Evolutionary conservation across 2,888 invertebrate species (phyloP).

Genomic region (Chalcis sispes): DNA sequence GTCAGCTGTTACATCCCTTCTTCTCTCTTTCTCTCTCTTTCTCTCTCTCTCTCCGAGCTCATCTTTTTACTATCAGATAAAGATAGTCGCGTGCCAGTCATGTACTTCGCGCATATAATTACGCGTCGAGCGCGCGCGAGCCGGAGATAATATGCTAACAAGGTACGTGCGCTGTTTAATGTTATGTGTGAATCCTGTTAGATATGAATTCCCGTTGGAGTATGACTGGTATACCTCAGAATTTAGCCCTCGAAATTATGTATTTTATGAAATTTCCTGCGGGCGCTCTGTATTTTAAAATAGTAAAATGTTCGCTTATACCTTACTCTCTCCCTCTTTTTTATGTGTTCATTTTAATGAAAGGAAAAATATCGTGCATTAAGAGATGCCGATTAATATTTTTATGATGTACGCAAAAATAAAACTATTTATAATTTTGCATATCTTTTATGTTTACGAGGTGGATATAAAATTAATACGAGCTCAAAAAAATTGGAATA

Average conservation of each 20-base stretch:
- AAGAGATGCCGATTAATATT: no score
- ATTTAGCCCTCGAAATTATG: constrained; percentile 8
- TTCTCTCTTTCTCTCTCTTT: constrained; percentile 27
- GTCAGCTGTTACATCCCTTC: constrained; percentile 49
- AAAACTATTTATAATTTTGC: no score
- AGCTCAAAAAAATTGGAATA: no score
- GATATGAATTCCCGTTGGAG: constrained; percentile 64
- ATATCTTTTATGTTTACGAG: no score
- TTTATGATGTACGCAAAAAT: no score
- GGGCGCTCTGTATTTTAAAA: no score
- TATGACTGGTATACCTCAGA: constrained; percentile 29
- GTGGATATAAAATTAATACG: no score
- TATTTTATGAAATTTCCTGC: constrained; percentile 4
- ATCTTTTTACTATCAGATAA: constrained; percentile 63
- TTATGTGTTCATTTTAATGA: no score
- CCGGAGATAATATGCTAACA: constrained; percentile 72
- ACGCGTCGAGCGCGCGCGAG: constrained; percentile 48
- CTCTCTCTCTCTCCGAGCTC: constrained; percentile 19
- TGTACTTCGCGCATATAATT: constrained; percentile 63
- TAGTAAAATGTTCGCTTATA: no score
- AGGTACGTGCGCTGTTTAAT: constrained; percentile 64
- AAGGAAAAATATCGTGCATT: no score
- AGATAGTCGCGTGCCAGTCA: constrained; percentile 66
- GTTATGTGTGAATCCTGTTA: constrained; percentile 68
- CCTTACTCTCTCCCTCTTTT: no score